A percentile compares a stretch with the other conserved stretches of the same genome.
Conservation (phyloP, 2,113 vertebrate species). For the Peromyscus maniculatus region DNA sequence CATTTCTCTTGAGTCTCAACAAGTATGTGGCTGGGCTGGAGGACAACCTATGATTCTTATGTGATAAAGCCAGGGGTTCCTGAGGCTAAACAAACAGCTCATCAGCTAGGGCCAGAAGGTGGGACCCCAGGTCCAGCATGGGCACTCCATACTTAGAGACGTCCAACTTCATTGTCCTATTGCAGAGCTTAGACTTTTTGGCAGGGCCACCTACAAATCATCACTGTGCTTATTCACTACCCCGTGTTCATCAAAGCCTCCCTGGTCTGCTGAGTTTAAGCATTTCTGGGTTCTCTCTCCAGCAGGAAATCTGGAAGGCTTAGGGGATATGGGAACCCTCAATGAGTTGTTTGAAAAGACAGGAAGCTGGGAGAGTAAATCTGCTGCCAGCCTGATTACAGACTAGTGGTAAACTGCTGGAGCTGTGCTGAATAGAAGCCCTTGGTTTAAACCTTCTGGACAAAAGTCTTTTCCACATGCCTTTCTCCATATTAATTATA, state of each 20-base stretch:
- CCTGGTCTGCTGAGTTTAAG: not conserved
- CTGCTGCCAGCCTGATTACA: constrained; percentile 34
- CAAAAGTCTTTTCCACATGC: not conserved
- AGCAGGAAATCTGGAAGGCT: constrained; percentile 34
- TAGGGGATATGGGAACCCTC: constrained; percentile 22
- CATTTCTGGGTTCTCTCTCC: constrained; percentile 42
- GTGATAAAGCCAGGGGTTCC: not conserved
- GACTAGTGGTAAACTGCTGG: not conserved
- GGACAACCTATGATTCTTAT: not conserved
- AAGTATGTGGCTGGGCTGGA: not conserved
- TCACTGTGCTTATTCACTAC: not conserved
- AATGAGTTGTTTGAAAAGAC: constrained; percentile 51
- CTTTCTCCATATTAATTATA: not conserved
- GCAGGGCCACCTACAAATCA: constrained; percentile 6
- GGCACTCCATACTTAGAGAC: too few relatives aligned
- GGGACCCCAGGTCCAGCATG: not conserved
- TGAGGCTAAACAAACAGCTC: not conserved
- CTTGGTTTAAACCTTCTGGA: not conserved
- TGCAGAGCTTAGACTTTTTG: not conserved
- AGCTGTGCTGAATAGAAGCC: not conserved
- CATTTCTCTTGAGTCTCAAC: constrained; percentile 6
- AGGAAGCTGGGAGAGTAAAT: constrained; percentile 54
- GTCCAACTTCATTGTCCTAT: not conserved
- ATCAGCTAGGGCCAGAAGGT: not conserved
- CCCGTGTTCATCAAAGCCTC: not conserved